A percentile compares a stretch with the other conserved stretches of the same genome.
phyloP scores from a whole-genome alignment of 2,888 invertebrate species.

The Morpho achilles region DNA sequence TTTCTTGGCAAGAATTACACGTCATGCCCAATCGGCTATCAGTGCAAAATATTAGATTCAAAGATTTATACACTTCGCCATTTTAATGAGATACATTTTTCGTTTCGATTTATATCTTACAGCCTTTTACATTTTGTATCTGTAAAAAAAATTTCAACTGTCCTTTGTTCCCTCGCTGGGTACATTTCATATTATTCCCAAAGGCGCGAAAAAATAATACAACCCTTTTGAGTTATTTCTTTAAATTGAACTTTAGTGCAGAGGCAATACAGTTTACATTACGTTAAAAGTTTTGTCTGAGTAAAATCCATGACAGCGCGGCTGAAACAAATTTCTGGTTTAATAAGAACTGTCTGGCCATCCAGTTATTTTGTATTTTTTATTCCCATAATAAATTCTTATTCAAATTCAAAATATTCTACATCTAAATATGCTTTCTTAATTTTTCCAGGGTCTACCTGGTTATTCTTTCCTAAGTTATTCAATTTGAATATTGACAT shows the following conservation, averaged over 20 bases:
- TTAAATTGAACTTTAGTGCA: slow-evolving; percentile 8
- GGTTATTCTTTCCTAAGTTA: too few species aligned
- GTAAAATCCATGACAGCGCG: slow-evolving; percentile 12
- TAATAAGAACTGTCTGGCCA: slow-evolving; percentile 21
- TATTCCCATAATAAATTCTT: background rate
- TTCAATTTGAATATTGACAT: too few species aligned
- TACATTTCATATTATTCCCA: slow-evolving; percentile 21
- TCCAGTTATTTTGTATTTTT: slow-evolving; percentile 2
- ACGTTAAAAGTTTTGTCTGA: slow-evolving; percentile 1
- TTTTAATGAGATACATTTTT: background rate
- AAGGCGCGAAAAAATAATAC: slow-evolving; percentile 14
- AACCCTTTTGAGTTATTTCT: background rate
- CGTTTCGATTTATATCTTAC: background rate
- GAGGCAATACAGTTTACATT: slow-evolving; percentile 1
- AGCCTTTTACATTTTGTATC: slow-evolving; percentile 4
- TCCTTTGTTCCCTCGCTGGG: slow-evolving; percentile 23
- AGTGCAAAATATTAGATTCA: too few species aligned
- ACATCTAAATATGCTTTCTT: too few species aligned
- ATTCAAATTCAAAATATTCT: too few species aligned
- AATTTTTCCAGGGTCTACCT: too few species aligned
- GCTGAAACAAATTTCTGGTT: slow-evolving; percentile 20
- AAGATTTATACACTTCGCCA: too few species aligned
- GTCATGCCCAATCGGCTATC: too few species aligned
- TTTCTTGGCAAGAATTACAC: too few species aligned
- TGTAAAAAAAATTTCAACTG: background rate